phyloP scores from a whole-genome alignment of 2,888 invertebrate genomes.

The Merodon equestris region DNA sequence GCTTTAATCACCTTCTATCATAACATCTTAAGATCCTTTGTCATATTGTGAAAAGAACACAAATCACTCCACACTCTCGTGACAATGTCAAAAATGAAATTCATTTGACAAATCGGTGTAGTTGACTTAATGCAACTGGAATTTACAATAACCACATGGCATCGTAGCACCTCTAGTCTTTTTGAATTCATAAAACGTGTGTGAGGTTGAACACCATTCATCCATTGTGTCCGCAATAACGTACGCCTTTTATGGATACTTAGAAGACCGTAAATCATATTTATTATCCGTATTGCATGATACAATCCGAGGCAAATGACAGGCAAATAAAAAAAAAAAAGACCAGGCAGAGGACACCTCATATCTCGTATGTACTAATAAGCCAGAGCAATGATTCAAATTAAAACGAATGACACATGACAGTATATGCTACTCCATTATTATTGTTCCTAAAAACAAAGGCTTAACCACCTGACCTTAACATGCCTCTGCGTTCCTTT shows the following conservation, averaged over 20 bases:
- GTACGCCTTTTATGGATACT: slow-evolving; percentile 57
- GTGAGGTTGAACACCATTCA: slow-evolving; percentile 50
- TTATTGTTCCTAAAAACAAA: slow-evolving; percentile 5
- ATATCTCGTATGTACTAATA: slow-evolving; percentile 52
- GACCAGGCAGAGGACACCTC: slow-evolving; percentile 12
- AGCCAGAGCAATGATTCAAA: slow-evolving; percentile 22
- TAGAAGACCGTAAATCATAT: slow-evolving; percentile 56
- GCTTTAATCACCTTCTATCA: no score
- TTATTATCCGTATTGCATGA: slow-evolving; percentile 47
- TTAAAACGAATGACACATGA: slow-evolving; percentile 41
- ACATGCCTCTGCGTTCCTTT: background rate
- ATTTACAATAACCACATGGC: background rate
- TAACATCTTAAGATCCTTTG: no score
- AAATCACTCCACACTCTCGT: no score
- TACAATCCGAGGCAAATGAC: slow-evolving; percentile 47
- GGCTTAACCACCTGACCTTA: slow-evolving; percentile 7
- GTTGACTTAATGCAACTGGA: slow-evolving; percentile 42
- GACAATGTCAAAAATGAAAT: no score
- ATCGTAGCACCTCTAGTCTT: slow-evolving; percentile 23
- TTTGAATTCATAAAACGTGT: slow-evolving; percentile 49
- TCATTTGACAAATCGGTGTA: background rate
- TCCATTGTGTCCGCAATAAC: slow-evolving; percentile 38
- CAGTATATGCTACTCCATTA: slow-evolving; percentile 45
- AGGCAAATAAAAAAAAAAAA: background rate
- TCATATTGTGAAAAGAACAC: no score